Evolutionary conservation across 2,888 invertebrate genomes (phyloP).

Genomic region (Prosopocoilus inquinatus): DNA sequence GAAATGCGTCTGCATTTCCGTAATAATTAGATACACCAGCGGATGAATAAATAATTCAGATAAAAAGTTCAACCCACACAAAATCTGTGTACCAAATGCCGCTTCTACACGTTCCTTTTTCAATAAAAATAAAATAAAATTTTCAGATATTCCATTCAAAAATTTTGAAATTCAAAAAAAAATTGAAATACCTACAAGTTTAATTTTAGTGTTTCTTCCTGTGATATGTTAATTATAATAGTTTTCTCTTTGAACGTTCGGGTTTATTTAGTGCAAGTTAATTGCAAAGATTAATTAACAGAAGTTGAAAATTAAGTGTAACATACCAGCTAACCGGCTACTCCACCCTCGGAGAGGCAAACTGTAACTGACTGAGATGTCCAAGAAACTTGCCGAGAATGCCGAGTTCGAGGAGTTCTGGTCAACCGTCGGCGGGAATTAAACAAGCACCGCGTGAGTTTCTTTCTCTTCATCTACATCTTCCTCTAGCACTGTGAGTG

Average conservation of each 20-base stretch:
- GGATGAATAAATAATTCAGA: conserved; percentile 3
- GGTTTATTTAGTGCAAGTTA: no score
- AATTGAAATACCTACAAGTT: no score
- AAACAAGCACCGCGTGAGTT: conserved; percentile 7
- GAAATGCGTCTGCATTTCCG: neutral
- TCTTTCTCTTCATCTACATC: conserved; percentile 6
- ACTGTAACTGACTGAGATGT: conserved; percentile 9
- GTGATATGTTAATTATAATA: no score
- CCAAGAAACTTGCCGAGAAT: neutral
- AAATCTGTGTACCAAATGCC: neutral
- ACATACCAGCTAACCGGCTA: conserved; percentile 16
- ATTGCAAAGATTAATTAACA: no score
- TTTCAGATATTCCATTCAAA: no score
- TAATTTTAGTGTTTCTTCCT: no score
- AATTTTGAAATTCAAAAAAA: no score
- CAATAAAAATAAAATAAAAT: no score
- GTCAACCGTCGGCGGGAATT: neutral
- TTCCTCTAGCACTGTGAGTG: conserved; percentile 2
- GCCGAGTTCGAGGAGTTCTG: neutral
- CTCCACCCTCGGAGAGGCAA: conserved; percentile 15
- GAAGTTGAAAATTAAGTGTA: neutral
- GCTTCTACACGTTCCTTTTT: no score
- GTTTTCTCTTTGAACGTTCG: no score
- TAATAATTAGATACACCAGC: neutral
- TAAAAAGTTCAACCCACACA: neutral